Conservation (phyloP, 2,113 vertebrate genomes). For the Melanotaenia duboulayi region DNA sequence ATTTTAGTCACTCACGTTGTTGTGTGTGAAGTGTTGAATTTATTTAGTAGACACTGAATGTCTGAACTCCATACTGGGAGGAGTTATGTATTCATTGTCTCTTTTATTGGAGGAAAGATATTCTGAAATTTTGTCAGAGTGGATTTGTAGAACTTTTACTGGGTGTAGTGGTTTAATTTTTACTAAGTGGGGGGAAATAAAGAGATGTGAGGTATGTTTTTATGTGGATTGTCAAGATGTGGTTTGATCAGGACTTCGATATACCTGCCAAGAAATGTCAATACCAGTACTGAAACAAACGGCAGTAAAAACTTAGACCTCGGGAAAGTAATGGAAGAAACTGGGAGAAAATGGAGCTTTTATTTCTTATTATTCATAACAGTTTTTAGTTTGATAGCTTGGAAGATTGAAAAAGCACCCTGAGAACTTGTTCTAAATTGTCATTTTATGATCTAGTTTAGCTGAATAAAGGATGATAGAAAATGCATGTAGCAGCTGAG, state of each 20-base stretch:
- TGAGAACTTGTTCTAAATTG: no score
- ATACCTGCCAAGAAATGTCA: not conserved
- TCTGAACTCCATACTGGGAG: constrained; percentile 3
- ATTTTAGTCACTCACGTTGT: constrained; percentile 34
- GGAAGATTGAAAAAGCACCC: no score
- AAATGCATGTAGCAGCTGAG: no score
- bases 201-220: not conserved
- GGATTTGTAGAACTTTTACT: constrained; percentile 11
- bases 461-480: no score
- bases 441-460: no score
- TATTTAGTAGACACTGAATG: constrained; percentile 23
- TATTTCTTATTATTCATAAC: no score
- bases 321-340: no score
- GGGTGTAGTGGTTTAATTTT: constrained; percentile 10
- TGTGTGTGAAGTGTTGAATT: constrained; percentile 29
- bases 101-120: not conserved
- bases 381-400: no score
- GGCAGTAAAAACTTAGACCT: no score
- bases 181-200: not conserved
- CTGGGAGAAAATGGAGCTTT: no score
- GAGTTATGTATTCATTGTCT: constrained; percentile 21
- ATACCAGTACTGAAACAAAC: not conserved
- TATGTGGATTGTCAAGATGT: not conserved
- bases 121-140: constrained; percentile 16
- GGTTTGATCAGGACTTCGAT: not conserved